Percentiles rank a stretch among this genome's conserved stretches.
Evolutionary conservation across 2,113 vertebrate genomes (phyloP).

Genomic region (Procavia capensis): DNA sequence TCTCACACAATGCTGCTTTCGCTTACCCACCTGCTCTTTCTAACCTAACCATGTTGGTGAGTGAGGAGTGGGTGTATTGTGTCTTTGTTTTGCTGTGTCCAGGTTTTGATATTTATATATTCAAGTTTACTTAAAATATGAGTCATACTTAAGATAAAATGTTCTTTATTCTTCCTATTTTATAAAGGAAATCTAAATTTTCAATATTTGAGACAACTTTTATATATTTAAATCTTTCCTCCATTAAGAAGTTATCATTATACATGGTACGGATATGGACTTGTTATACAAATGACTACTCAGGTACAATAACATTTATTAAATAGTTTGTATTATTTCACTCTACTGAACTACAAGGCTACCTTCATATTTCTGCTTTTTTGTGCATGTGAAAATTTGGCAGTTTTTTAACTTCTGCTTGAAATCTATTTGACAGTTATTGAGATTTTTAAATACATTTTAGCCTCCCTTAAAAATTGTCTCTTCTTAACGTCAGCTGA

Average conservation of each 20-base stretch:
- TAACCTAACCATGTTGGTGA: too few relatives aligned
- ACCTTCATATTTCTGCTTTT: not conserved
- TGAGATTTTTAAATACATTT: not conserved
- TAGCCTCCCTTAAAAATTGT: not conserved
- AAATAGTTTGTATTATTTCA: not conserved
- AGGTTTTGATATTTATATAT: not conserved
- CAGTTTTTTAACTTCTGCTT: not conserved
- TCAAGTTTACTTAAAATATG: not conserved
- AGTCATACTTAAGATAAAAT: not conserved
- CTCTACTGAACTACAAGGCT: not conserved
- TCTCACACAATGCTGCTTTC: too few relatives aligned
- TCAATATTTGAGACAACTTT: not conserved
- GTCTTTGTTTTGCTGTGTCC: not conserved
- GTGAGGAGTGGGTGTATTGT: not conserved
- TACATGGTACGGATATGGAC: not conserved
- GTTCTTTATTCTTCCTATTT: not conserved
- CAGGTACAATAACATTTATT: not conserved
- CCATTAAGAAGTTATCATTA: not conserved
- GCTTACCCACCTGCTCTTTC: too few relatives aligned
- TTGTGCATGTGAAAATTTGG: not conserved
- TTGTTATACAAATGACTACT: not conserved
- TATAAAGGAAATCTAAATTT: not conserved
- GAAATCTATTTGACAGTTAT: not conserved
- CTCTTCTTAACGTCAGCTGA: too few relatives aligned
- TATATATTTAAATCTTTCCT: not conserved